Conservation (phyloP, 1,140 invertebrate genomes). For the Microplitis demolitor region DNA sequence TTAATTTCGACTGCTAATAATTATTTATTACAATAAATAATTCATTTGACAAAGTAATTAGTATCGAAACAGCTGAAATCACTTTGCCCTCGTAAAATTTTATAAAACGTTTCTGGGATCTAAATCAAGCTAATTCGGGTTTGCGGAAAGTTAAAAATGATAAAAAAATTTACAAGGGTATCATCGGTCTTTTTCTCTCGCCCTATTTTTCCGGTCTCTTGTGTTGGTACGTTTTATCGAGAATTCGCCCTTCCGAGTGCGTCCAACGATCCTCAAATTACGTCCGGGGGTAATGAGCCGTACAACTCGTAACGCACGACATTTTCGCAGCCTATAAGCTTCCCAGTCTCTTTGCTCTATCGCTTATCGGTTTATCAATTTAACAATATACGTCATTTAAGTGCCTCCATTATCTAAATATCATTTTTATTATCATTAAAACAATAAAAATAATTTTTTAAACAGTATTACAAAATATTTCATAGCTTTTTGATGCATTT, state of each 20-base stretch:
- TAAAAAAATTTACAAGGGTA: slow-evolving; percentile 3
- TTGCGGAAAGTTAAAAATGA: slow-evolving; percentile 30
- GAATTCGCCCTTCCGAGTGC: not conserved
- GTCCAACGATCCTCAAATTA: slow-evolving; percentile 41
- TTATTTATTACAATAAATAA: no score
- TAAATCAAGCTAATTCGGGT: slow-evolving; percentile 48
- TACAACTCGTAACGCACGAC: slow-evolving; percentile 36
- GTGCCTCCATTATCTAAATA: no score
- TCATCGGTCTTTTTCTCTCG: slow-evolving; percentile 8
- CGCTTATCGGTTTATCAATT: slow-evolving; percentile 11
- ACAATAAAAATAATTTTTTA: no score
- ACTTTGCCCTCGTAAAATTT: slow-evolving; percentile 34
- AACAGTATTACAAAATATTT: no score
- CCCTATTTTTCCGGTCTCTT: not conserved
- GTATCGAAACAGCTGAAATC: not conserved
- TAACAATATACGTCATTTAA: not conserved
- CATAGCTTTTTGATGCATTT: no score
- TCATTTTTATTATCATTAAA: no score
- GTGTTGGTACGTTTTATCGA: not conserved
- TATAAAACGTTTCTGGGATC: slow-evolving; percentile 38
- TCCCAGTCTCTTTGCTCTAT: not conserved
- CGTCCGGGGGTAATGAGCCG: slow-evolving; percentile 42
- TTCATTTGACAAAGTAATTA: no score
- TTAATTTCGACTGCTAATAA: no score
- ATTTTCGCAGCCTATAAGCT: slow-evolving; percentile 29